Base-by-base conservation (phyloP, 2,888 invertebrate species). In the Empis livida region DNA sequence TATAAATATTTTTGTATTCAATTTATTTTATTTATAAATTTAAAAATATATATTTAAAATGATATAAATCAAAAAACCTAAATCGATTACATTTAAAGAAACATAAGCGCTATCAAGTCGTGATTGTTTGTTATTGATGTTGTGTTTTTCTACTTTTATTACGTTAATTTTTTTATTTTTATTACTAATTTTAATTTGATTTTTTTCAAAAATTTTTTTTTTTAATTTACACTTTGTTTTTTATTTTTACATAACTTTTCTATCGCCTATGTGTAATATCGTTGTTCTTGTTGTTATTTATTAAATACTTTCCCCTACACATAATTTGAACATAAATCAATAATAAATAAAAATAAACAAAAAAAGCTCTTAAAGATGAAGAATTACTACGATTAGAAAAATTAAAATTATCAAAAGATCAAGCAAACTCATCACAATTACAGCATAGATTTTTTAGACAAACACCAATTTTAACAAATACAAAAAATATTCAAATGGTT, bases 361-460 rank as follows among this genome's bases (percentile, higher is more conserved):
- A 43, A 23, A 43, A 54, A 66, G 65, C 60, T 48, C 59, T 66
- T 54, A 64, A 64, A 50, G 65, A 62, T 45, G 66, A 64, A 58
- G 61, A 67, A 55, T 54, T 64, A n/a, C n/a, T n/a, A 49, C 60
- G 56, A 52, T 53, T 65, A 59, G 61, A 67, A 50, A 58, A 60
- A 32, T 52, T 66, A 47, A 52, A 56, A 27, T 53, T 65, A 9
- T 55, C 56, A 54, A 51, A 54, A 49, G 53, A 51, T 50, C 42
- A 44, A 43, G 17, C 30, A 30, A 47, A 43, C 48, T 38, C 47
- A 44, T 45, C 52, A 17, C 46, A 47, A n/a, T 47, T 43, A 38
- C 52, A 55, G 41, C 30, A 47, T 44, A 53, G 53, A 52, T 50
- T 51, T 49, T 10, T 23, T 14, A 10, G 43, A 17, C 16, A 38